Percentiles rank a stretch among this genome's conserved stretches.
These are phyloP conservation scores for Armadillidium nasatum DNA, from an alignment of 1,140 invertebrate genomes.

Conservation along the genomic window DNA sequence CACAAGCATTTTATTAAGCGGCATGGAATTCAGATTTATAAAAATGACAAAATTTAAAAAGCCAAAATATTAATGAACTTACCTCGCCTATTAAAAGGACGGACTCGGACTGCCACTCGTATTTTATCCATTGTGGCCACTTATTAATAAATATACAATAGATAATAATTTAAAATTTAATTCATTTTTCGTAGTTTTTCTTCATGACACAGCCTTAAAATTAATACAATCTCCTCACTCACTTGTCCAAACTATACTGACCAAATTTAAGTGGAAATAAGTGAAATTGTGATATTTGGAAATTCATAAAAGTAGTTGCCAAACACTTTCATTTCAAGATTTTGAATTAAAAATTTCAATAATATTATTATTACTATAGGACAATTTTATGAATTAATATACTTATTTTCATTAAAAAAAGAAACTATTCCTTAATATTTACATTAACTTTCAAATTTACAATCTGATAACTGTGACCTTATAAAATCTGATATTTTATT, in stretches of 20 bases:
- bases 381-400: too few relatives aligned
- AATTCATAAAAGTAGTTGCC: constrained; percentile 1
- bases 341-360: too few relatives aligned
- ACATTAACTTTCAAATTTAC: too few relatives aligned
- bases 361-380: too few relatives aligned
- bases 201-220: constrained; percentile 12
- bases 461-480: too few relatives aligned
- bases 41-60: too few relatives aligned
- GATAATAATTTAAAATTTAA: background rate
- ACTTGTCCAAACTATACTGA: background rate
- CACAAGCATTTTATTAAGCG: too few relatives aligned
- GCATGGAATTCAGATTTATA: too few relatives aligned
- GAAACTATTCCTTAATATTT: too few relatives aligned
- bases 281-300: background rate
- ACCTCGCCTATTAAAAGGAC: constrained; percentile 11
- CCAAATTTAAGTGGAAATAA: background rate
- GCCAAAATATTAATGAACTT: background rate
- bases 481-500: too few relatives aligned
- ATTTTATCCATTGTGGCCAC: constrained; percentile 1
- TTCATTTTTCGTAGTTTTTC: background rate
- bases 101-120: constrained; percentile 1
- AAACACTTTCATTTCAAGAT: background rate
- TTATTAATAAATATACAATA: background rate
- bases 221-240: background rate
- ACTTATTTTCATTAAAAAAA: too few relatives aligned